Evolutionary conservation across 2,888 invertebrate species (phyloP).

Genomic region (Slavum lentiscoides): DNA sequence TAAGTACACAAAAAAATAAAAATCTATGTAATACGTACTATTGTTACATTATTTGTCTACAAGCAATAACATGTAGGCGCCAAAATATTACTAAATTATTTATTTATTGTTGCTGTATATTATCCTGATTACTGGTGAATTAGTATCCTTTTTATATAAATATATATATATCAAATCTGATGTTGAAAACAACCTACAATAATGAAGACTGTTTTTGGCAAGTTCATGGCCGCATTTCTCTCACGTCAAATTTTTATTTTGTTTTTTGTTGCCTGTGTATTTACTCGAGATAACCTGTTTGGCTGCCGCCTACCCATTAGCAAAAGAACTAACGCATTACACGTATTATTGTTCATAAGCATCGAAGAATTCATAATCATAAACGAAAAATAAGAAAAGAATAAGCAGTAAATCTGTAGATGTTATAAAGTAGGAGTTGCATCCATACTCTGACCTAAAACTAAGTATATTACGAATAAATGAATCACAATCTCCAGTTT

Average conservation of each 20-base stretch:
- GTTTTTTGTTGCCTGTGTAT: constrained; percentile 11
- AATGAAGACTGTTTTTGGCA: constrained; percentile 27
- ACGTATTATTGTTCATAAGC: constrained; percentile 6
- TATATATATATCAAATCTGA: not conserved
- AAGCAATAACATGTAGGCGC: not conserved
- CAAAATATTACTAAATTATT: not conserved
- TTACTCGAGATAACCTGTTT: constrained; percentile 42
- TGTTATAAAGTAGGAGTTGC: not conserved
- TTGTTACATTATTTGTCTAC: not conserved
- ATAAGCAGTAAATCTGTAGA: not conserved
- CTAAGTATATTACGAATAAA: not conserved
- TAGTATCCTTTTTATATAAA: not conserved
- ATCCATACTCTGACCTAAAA: not conserved
- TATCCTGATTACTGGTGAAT: not conserved
- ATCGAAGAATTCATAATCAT: not conserved
- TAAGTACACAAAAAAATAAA: not conserved
- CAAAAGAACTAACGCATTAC: not conserved
- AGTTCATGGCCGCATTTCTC: constrained; percentile 42
- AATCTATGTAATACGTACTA: too few species aligned
- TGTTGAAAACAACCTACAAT: constrained; percentile 2
- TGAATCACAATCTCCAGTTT: too few species aligned
- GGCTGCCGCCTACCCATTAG: constrained; percentile 20
- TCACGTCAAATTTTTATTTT: constrained; percentile 8
- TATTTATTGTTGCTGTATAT: not conserved
- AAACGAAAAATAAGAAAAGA: not conserved